Base-by-base conservation (phyloP, 23 tunicate species). In the Ascidia mentula region DNA sequence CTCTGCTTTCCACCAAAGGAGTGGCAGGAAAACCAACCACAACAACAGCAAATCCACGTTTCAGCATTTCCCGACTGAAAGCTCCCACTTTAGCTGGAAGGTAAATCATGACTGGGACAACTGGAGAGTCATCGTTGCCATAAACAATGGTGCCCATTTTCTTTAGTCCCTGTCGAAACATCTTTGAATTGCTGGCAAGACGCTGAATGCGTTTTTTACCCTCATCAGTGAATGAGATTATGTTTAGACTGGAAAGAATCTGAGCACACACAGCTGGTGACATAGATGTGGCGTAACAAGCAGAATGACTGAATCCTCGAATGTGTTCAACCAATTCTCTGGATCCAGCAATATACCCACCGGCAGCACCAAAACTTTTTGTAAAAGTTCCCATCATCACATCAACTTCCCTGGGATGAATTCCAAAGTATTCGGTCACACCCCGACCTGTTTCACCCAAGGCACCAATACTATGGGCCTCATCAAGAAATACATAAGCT, bases 381-480 rank as follows among this genome's bases (percentile, higher is more conserved):
- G 97, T 91, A 42, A 87, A 91, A 46, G 97, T 91, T 36, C 97
- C 97, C 97, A 91, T 91, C 88, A 91, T 82, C 9, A 91, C 65
- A 60, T 91, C 97, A 24, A 91, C 83, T 0, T 91, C 87, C 6
- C 60, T 77, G 34, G 90, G 78, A 87, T 85, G 86, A 75, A 79
- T 83, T 37, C 97, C 97, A 72, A 79, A 91, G 80, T 91, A 79
- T 35, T 91, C 92, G 18, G 87, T 83, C 13, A 91, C 97, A 13
- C 97, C 97, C 8, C 97, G 80, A 0, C 97, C 97, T 0, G 76
- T 72, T 36, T 73, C 70, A 0, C 97, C 97, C 32, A 91, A 37
- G 22, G 97, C 97, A 17, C 97, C 97, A 87, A 91, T 91, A 34
- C 92, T 88, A 59, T 91, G 97, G 6, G 97, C 97, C 82, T 91